Percentiles rank a stretch among this genome's conserved stretches.
Evolutionary conservation across 2,113 vertebrate genomes (phyloP).

Genomic region (Amphilophus citrinellus): DNA sequence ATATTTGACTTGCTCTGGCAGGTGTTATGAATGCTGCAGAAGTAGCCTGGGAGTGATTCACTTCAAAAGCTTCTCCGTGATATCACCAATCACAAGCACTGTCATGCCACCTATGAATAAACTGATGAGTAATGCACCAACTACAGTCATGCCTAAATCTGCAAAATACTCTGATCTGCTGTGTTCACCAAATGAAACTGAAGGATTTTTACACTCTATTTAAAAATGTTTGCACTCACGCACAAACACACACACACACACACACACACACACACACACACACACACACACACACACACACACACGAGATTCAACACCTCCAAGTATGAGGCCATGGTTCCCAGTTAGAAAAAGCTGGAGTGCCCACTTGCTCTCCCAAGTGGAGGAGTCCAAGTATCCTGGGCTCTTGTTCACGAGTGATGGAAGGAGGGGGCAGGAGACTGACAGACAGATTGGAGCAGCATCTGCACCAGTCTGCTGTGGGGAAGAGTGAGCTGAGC

Average conservation of each 20-base stretch:
- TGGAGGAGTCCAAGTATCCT: neutral
- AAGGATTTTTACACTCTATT: neutral
- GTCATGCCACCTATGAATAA: neutral
- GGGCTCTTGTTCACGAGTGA: neutral
- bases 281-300: neutral
- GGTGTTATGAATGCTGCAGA: slow-evolving; percentile 11
- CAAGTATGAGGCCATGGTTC: neutral
- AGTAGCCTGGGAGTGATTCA: neutral
- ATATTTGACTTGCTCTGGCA: slow-evolving; percentile 7
- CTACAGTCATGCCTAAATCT: slow-evolving; percentile 1
- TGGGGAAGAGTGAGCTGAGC: neutral
- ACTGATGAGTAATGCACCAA: neutral
- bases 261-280: neutral
- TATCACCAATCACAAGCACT: neutral
- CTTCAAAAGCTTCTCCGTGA: neutral
- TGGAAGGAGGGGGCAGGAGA: neutral
- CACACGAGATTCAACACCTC: neutral
- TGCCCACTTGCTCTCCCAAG: neutral
- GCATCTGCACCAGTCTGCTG: neutral
- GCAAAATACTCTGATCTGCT: slow-evolving; percentile 1
- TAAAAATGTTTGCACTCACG: neutral
- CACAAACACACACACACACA: neutral
- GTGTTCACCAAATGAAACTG: neutral
- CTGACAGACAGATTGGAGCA: neutral
- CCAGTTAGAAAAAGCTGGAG: neutral